Evolutionary conservation across 2,888 invertebrate genomes (phyloP), one percentile per base, ranked within the genome.

Genomic region (Boloria euphrosyne): DNA sequence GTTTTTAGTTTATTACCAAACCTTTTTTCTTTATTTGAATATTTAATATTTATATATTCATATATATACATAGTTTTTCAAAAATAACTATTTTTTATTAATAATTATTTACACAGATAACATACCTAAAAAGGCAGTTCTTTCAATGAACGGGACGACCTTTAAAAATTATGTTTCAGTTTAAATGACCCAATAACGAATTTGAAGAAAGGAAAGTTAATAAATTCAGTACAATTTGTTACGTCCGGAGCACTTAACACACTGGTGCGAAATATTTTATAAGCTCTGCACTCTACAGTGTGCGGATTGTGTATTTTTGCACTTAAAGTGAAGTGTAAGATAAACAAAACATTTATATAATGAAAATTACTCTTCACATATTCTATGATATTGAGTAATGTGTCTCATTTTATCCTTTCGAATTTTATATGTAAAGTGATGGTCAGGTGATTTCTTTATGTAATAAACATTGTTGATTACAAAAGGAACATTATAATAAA

Each of bases 231-330:
- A n/a, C 31, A 57, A 16, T 50, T 22, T n/a, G 0, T 31, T 27
- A 50, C 22, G 57, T 66, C 62, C 79, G 77, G 73, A 76, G 71
- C 76, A 80, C 81, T 83, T 82, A 82, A 80, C 80, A 82, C 75
- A 78, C 78, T 80, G 80, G 78, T 71, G 76, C 76, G 78, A 76
- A 81, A 77, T 61, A 54, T 62, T 67, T 58, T 53, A 52, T 58
- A 69, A 62, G 58, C 17, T 17, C 16, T 38, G 57, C 38, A 60
- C n/a, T 63, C 38, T 51, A 46, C 38, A 49, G 13, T 14, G 50
- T 49, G 44, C 62, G 46, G 14, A 13, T 59, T 52, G 70, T 13
- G 64, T 70, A 70, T 66, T n/a, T 53, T n/a, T 61, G 47, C 63
- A 63, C 46, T 63, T 63, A 47, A 44, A 44, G 31, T 0, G 16